phyloP scores from a whole-genome alignment of 2,113 vertebrate species.

The Scatophagus argus region DNA sequence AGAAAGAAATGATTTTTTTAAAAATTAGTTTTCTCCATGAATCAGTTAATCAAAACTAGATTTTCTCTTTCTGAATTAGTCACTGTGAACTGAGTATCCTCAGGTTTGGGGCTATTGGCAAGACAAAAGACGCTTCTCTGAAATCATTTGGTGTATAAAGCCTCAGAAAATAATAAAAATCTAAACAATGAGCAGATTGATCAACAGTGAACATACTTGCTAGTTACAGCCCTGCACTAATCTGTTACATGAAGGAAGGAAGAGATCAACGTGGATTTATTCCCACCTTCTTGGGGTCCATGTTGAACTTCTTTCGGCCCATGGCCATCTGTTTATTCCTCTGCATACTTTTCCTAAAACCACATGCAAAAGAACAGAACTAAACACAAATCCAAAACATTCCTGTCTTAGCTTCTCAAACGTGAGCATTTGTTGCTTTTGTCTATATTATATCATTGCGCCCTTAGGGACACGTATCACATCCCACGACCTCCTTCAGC shows the following conservation, averaged over 20 bases:
- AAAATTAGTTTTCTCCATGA: too few relatives aligned
- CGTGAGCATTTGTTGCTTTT: neutral
- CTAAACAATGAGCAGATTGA: neutral
- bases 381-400: neutral
- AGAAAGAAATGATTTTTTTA: too few relatives aligned
- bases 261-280: neutral
- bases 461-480: neutral
- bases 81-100: neutral
- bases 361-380: constrained; percentile 11
- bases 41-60: neutral
- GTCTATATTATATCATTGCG: neutral
- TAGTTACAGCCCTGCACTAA: neutral
- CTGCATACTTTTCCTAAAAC: constrained; percentile 95
- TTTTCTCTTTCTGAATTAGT: neutral
- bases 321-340: constrained; percentile 97
- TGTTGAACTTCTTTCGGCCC: constrained; percentile 99
- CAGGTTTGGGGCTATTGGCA: neutral
- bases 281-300: constrained; percentile 97
- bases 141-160: too few relatives aligned
- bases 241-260: neutral
- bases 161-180: neutral
- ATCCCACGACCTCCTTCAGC: neutral
- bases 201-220: neutral
- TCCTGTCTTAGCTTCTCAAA: neutral
- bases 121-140: neutral